Conservation (phyloP, 2,113 vertebrate species). For the Etia nguti region DNA sequence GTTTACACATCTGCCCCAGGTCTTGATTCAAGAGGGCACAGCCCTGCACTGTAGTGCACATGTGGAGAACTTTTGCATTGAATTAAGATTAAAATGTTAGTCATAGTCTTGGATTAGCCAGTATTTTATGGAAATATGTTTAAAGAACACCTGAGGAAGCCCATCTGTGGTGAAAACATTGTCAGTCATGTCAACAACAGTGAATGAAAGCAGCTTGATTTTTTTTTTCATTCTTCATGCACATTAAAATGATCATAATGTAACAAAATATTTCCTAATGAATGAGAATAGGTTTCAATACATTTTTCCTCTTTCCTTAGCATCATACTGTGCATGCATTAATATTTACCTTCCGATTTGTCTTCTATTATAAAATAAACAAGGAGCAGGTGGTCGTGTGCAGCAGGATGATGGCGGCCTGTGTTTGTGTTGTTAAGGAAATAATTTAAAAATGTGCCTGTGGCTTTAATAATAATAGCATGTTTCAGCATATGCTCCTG, state of each 20-base stretch:
- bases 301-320: background rate
- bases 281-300: background rate
- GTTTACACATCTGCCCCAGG: conserved; percentile 21
- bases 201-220: background rate
- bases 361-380: conserved; percentile 16
- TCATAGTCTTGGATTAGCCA: background rate
- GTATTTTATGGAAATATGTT: background rate
- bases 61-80: background rate
- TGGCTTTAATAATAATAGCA: background rate
- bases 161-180: background rate
- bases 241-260: background rate
- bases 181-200: background rate
- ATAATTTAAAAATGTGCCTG: background rate
- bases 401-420: background rate
- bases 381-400: conserved; percentile 17
- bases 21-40: background rate
- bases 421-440: background rate
- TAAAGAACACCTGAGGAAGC: background rate
- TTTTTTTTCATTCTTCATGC: background rate
- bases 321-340: conserved; percentile 10
- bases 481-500: background rate
- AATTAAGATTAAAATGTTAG: background rate
- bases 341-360: conserved; percentile 9
- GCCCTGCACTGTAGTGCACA: background rate
- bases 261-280: background rate